Percentiles rank a stretch among this genome's conserved stretches.
phyloP scores from a whole-genome alignment of 2,888 invertebrate genomes.

The Limnephilus rhombicus region DNA sequence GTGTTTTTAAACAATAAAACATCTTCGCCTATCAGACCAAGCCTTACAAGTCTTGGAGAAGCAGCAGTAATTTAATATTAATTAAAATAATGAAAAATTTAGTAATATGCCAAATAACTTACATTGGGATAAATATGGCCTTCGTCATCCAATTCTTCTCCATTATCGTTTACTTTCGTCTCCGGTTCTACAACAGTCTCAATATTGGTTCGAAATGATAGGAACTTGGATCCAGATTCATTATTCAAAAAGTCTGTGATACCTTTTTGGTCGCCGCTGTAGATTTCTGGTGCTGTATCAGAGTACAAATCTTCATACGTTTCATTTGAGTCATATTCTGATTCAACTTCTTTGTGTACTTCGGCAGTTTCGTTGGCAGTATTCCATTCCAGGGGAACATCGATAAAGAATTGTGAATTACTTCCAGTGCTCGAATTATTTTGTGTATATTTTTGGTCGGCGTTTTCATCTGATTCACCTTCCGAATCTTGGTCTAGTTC shows the following conservation, averaged over 20 bases:
- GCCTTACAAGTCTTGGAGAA: background rate
- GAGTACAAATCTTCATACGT: background rate
- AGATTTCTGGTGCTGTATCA: background rate
- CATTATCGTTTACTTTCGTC: background rate
- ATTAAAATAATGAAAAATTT: background rate
- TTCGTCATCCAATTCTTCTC: background rate
- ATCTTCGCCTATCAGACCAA: background rate
- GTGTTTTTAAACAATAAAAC: background rate
- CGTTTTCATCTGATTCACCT: too few relatives aligned
- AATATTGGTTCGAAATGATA: background rate
- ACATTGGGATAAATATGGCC: background rate
- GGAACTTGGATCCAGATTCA: background rate
- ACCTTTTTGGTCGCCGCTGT: background rate
- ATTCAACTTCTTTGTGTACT: background rate
- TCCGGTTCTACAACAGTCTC: background rate
- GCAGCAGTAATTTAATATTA: background rate
- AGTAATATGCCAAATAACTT: background rate
- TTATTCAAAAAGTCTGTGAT: background rate
- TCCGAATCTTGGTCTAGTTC: too few relatives aligned
- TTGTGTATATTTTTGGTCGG: background rate
- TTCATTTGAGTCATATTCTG: background rate
- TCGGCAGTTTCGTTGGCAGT: background rate
- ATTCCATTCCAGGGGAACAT: background rate
- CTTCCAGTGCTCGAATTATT: background rate
- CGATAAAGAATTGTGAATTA: background rate